Evolutionary conservation across 2,113 vertebrate species (phyloP), one percentile per base, ranked within the genome.

Genomic region (Lepus europaeus): DNA sequence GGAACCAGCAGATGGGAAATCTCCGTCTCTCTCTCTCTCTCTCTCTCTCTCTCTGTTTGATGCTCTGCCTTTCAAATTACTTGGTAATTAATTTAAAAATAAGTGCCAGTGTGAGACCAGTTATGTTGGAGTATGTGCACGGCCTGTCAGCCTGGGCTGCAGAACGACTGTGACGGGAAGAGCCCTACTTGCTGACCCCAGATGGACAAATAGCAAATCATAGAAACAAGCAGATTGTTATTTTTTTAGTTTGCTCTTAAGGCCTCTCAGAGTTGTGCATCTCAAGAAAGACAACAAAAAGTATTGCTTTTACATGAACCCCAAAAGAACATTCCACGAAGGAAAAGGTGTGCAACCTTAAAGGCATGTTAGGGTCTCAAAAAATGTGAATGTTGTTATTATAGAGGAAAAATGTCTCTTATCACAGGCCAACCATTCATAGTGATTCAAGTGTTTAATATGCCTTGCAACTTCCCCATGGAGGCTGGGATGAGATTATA

Each of bases 151-250:
- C 51, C 16, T 9, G 12, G 16, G 11, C n/a, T 61, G 16, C n/a
- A 12, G 19, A 33, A 17, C 51, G 61, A 83, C 39, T 22, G 27
- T 14, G 11, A 64, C 5, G 20, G 36, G 9, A 22, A 64, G 68
- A 53, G 33, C 33, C 23, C 45, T 31, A 49, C 6, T 22, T 59
- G 29, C 22, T 39, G 73, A 80, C 23, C 29, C 56, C 3, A 53
- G 17, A 45, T 4, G 33, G 13, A 39, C 7, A 3, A 0, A 5
- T 1, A 22, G 22, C 33, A 33, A 9, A 29, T 29, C 19, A 4
- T 31, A 69, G 25, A 45, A 23, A 27, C 19, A 64, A n/a, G 8
- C 25, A 12, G 17, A 20, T 66, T 61, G 45, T 53, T 77, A 45
- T 45, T 45, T 45, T 31, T 89, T 49, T 39, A 59, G 36, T 33